Evolutionary conservation across 1,140 invertebrate species (phyloP).

Genomic region (Anagrus nilaparvatae): DNA sequence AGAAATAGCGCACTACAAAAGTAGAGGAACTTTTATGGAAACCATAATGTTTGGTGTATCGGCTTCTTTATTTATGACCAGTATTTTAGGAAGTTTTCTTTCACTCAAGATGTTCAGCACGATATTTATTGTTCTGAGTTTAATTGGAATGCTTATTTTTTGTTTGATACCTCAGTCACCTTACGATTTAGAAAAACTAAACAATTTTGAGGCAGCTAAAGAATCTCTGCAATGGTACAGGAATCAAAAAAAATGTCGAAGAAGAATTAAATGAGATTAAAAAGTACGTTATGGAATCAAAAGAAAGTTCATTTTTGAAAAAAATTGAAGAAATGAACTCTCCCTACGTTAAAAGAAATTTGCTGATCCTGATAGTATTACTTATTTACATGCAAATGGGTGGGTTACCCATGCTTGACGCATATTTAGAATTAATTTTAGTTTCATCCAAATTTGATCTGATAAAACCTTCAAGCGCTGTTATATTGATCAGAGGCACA

Average conservation of each 20-base stretch:
- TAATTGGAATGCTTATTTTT: conserved; percentile 31
- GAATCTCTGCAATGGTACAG: conserved; percentile 30
- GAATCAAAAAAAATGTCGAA: conserved; percentile 6
- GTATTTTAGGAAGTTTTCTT: too few relatives aligned
- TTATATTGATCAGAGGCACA: conserved; percentile 57
- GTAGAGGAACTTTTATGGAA: too few relatives aligned
- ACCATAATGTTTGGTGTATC: too few relatives aligned
- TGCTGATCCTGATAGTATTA: too few relatives aligned
- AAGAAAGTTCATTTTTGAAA: too few relatives aligned
- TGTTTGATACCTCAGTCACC: conserved; percentile 64
- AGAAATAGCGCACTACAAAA: too few relatives aligned
- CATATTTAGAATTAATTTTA: conserved; percentile 68
- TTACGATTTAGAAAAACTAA: conserved; percentile 50
- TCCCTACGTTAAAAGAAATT: too few relatives aligned
- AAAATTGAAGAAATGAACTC: too few relatives aligned
- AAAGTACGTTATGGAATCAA: conserved; percentile 15
- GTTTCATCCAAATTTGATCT: conserved; percentile 32
- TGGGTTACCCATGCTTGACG: conserved; percentile 63
- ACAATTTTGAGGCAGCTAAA: conserved; percentile 47
- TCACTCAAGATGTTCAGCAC: too few relatives aligned
- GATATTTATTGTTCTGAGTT: too few relatives aligned
- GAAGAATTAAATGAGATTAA: conserved; percentile 10
- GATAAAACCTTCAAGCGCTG: conserved; percentile 38
- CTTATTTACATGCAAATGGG: conserved; percentile 66
- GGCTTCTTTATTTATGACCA: too few relatives aligned